Percentiles rank a stretch among this genome's conserved stretches.
Conservation (phyloP, 37 sponge, comb jelly and placozoan genomes). For the Mnemiopsis leidyi region DNA sequence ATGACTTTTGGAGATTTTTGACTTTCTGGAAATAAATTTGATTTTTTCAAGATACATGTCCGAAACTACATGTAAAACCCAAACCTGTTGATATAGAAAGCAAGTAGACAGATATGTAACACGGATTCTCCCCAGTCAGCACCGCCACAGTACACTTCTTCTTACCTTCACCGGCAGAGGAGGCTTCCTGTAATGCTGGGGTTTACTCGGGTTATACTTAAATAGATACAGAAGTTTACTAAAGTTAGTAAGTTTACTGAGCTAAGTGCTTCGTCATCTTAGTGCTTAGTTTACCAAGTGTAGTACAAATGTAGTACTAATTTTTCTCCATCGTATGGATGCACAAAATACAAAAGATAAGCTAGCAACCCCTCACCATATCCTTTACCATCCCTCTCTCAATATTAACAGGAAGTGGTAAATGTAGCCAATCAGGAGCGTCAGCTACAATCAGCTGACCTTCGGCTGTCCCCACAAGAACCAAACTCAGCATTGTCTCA, state of each 20-base stretch:
- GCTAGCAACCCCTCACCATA: constrained; percentile 25
- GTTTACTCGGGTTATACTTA: too few relatives aligned
- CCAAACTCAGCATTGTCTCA: constrained; percentile 25
- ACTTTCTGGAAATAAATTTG: too few relatives aligned
- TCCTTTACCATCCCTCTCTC: constrained; percentile 48
- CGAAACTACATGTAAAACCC: neutral
- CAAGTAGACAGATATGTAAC: constrained; percentile 28
- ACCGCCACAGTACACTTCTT: constrained; percentile 45
- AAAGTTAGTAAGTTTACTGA: too few relatives aligned
- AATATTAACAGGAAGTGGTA: constrained; percentile 16
- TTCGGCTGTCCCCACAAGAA: constrained; percentile 23
- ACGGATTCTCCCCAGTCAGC: constrained; percentile 1
- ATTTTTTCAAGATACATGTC: too few relatives aligned
- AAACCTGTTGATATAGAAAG: constrained; percentile 58
- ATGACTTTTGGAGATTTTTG: too few relatives aligned
- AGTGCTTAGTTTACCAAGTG: too few relatives aligned
- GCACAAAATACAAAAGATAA: too few relatives aligned
- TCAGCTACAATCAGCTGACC: constrained; percentile 37
- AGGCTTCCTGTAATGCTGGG: constrained; percentile 49
- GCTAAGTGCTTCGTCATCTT: too few relatives aligned
- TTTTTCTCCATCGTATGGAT: too few relatives aligned
- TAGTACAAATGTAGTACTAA: too few relatives aligned
- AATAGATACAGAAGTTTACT: too few relatives aligned
- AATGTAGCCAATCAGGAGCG: constrained; percentile 51
- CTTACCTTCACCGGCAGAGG: neutral